Conservation (phyloP, 2,113 vertebrate genomes). For the Hippocampus mohnikei region DNA sequence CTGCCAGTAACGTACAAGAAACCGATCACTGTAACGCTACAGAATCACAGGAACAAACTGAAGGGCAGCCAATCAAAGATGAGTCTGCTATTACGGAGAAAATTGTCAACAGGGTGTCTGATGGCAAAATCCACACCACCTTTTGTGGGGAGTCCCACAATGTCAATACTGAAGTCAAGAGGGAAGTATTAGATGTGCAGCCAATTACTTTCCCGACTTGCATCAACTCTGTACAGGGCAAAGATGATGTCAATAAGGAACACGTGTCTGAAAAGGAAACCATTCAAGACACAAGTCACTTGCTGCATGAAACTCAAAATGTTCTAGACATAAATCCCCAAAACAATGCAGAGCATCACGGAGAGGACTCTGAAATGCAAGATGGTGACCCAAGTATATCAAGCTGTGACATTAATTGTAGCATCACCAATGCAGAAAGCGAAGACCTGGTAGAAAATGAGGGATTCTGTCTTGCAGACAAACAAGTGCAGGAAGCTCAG, state of each 20-base stretch:
- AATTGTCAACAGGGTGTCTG: conserved; percentile 17
- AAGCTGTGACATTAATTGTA: background rate
- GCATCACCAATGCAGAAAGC: background rate
- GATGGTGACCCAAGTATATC: background rate
- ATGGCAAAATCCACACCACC: background rate
- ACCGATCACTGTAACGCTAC: background rate
- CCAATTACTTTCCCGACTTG: background rate
- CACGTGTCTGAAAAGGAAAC: conserved; percentile 5
- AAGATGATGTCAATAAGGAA: background rate
- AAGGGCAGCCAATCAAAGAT: conserved; percentile 3
- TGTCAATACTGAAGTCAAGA: background rate
- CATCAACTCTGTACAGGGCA: background rate
- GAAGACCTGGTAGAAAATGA: conserved; percentile 20
- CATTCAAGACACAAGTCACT: conserved; percentile 9
- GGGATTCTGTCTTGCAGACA: background rate
- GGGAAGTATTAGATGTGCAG: background rate
- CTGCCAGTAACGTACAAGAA: background rate
- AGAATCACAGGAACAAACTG: conserved; percentile 5
- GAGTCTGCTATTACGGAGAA: conserved; percentile 1
- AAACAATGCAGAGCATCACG: background rate
- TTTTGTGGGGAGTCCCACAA: background rate
- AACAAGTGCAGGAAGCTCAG: conserved; percentile 2
- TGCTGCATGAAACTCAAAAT: conserved; percentile 1
- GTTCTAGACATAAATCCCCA: background rate
- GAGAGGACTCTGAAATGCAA: background rate